A percentile compares a stretch with the other conserved stretches of the same genome.
These are phyloP conservation scores for Siniperca undulata DNA, from an alignment of 2,797 vertebrate species.

Conservation along the genomic window DNA sequence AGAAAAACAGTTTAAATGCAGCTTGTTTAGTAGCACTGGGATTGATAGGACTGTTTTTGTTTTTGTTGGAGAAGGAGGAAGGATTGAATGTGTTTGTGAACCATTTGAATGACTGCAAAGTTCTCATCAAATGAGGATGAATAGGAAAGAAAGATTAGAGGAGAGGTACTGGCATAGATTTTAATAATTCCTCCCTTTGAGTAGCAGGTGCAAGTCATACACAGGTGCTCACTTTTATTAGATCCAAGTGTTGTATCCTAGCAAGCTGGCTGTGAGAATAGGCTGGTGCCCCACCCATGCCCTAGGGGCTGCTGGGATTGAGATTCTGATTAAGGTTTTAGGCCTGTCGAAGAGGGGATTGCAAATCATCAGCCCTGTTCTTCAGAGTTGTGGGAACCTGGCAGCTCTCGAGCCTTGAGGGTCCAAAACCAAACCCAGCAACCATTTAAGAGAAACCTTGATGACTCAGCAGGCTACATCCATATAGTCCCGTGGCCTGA, in stretches of 20 bases:
- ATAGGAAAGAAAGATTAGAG: constrained; percentile 61
- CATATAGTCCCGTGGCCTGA: constrained; percentile 41
- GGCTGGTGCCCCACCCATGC: constrained; percentile 62
- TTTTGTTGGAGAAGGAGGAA: constrained; percentile 34
- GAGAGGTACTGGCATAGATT: constrained; percentile 64
- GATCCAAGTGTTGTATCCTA: constrained; percentile 74
- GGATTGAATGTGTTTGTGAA: constrained; percentile 44
- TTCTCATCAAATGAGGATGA: constrained; percentile 53
- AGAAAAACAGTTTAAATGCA: constrained; percentile 51
- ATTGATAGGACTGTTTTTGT: constrained; percentile 46
- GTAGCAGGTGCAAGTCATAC: constrained; percentile 75
- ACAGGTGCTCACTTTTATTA: constrained; percentile 78
- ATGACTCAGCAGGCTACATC: constrained; percentile 72
- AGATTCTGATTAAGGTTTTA: constrained; percentile 77
- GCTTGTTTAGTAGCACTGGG: constrained; percentile 51
- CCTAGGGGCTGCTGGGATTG: constrained; percentile 69
- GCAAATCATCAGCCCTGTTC: constrained; percentile 71
- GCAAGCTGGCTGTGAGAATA: constrained; percentile 77
- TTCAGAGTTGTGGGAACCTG: constrained; percentile 73
- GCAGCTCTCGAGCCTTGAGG: constrained; percentile 63
- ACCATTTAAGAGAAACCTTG: constrained; percentile 66
- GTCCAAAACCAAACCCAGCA: constrained; percentile 50
- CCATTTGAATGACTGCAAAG: constrained; percentile 52
- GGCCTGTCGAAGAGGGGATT: constrained; percentile 67
- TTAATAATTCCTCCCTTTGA: constrained; percentile 66